These are phyloP conservation scores for Leptodactylus fuscus DNA, from an alignment of 2,113 vertebrate species.

Conservation along the genomic window DNA sequence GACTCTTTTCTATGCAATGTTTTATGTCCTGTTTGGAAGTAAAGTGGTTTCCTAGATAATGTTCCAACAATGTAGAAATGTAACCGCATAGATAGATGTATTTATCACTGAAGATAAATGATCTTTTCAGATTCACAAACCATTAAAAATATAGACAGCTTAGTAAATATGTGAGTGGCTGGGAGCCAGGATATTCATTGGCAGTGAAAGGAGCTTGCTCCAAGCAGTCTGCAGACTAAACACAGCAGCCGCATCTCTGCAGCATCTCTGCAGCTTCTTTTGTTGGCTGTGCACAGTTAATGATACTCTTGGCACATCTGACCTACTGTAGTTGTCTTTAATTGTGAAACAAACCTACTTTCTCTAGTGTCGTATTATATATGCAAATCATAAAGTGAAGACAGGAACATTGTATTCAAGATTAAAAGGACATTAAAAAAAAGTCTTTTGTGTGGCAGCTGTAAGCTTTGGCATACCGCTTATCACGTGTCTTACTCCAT, in stretches of 20 bases:
- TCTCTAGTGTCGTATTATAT: conserved; percentile 17
- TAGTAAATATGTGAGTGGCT: conserved; percentile 57
- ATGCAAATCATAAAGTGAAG: conserved; percentile 38
- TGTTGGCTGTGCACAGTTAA: conserved; percentile 49
- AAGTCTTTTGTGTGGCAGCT: conserved; percentile 5
- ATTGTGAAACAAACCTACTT: conserved; percentile 51
- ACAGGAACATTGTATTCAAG: conserved; percentile 18
- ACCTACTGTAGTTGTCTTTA: conserved; percentile 50
- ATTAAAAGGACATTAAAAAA: conserved; percentile 10
- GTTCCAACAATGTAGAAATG: conserved; percentile 17
- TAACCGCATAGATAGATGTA: conserved; percentile 48
- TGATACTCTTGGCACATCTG: conserved; percentile 55
- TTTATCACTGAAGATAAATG: conserved; percentile 51
- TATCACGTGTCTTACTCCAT: neutral
- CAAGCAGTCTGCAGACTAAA: conserved; percentile 46
- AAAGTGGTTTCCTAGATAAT: conserved; percentile 41
- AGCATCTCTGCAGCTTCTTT: conserved; percentile 25
- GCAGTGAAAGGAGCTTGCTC: conserved; percentile 43
- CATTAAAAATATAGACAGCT: conserved; percentile 54
- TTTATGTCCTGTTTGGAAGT: conserved; percentile 6
- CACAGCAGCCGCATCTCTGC: conserved; percentile 40
- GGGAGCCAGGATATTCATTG: conserved; percentile 46
- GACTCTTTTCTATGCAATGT: neutral
- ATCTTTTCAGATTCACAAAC: conserved; percentile 48
- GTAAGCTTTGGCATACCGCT: neutral